Conservation (phyloP, 2,888 invertebrate genomes). For the Oscheius sp. region DNA sequence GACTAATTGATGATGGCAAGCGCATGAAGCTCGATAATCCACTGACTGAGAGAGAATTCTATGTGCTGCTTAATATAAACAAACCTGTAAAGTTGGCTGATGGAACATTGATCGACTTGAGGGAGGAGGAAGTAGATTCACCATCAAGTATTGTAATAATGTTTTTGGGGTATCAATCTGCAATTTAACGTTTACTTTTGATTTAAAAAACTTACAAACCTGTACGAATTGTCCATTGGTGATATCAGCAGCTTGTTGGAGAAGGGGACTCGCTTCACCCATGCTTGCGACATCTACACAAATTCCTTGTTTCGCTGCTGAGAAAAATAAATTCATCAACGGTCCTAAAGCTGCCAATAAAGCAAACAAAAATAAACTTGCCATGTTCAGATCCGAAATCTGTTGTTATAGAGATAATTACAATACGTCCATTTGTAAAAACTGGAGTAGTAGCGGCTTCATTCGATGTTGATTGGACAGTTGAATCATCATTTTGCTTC, state of each 20-base stretch:
- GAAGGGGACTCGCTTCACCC: constrained; percentile 45
- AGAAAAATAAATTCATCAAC: constrained; percentile 55
- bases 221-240: constrained; percentile 47
- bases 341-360: constrained; percentile 27
- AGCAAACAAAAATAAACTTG: not conserved
- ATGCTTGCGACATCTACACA: constrained; percentile 51
- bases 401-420: constrained; percentile 44
- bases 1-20: constrained; percentile 48
- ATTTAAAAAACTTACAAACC: not conserved
- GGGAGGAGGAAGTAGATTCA: constrained; percentile 39
- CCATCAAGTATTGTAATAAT: constrained; percentile 27
- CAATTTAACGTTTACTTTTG: not conserved
- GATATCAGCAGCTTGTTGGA: constrained; percentile 55
- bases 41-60: constrained; percentile 36
- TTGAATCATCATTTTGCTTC: constrained; percentile 35
- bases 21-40: constrained; percentile 54
- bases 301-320: constrained; percentile 48
- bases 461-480: constrained; percentile 26
- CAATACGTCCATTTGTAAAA: constrained; percentile 34
- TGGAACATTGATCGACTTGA: constrained; percentile 35
- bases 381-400: constrained; percentile 48
- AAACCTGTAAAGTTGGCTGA: constrained; percentile 35
- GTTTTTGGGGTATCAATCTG: constrained; percentile 5
- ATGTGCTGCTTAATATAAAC: not conserved
- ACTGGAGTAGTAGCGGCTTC: constrained; percentile 7